Conservation (phyloP, 37 sponge, comb jelly and placozoan species). For the Dysidea cf. avara region DNA sequence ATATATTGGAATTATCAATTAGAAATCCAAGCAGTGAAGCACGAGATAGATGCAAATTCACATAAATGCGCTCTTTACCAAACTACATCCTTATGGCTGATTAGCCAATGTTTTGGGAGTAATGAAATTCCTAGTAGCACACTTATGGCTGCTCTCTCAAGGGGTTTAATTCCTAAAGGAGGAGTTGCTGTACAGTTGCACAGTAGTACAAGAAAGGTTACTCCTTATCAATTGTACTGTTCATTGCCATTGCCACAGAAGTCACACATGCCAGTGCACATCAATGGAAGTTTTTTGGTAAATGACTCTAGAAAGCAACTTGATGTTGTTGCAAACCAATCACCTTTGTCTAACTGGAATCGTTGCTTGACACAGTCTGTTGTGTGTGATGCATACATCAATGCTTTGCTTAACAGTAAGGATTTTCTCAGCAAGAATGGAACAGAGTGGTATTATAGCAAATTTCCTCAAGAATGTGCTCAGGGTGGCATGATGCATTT, state of each 20-base stretch:
- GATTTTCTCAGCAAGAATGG: not conserved
- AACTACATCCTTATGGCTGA: constrained; percentile 13
- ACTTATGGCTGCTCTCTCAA: not conserved
- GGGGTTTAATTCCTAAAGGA: constrained; percentile 46
- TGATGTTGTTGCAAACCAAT: not conserved
- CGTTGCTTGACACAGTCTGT: constrained; percentile 1
- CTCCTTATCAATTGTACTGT: constrained; percentile 28
- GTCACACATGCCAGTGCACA: constrained; percentile 58
- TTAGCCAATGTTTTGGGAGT: constrained; percentile 21
- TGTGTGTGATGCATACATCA: constrained; percentile 37
- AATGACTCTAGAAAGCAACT: constrained; percentile 71
- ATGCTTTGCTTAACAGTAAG: constrained; percentile 28
- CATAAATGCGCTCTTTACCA: too few species aligned
- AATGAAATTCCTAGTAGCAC: not conserved
- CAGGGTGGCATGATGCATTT: too few species aligned
- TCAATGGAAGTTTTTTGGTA: constrained; percentile 69
- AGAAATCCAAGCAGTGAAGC: too few species aligned
- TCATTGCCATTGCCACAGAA: constrained; percentile 47
- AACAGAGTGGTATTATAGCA: constrained; percentile 39
- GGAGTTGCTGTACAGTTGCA: constrained; percentile 45
- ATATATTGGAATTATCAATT: too few species aligned
- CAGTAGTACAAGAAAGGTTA: not conserved
- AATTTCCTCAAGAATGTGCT: constrained; percentile 19
- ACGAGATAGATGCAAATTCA: too few species aligned
- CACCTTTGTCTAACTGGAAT: constrained; percentile 46